Base-by-base conservation (phyloP, 2,797 vertebrate genomes). In the Xiphorhynchus erythropygius region DNA sequence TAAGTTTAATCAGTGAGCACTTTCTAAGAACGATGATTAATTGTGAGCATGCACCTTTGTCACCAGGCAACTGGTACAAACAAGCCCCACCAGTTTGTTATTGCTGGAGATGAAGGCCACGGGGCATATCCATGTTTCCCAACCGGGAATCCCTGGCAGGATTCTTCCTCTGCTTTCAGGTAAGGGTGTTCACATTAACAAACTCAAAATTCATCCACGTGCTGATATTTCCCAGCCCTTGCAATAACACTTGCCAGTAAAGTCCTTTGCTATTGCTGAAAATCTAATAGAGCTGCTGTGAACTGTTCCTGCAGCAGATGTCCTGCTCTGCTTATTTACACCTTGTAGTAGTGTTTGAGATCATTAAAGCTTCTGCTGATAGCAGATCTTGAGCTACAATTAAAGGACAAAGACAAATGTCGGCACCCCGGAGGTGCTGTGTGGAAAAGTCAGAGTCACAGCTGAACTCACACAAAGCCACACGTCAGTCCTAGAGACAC, bases 381-480 rank as follows among this genome's bases (percentile, higher is more conserved):
- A 71, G 87, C 62, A 76, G 74, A 87, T 94, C 94, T 87, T 50
- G 79, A 87, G 80, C 92, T 55, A 64, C 68, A 94, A 93, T 89
- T 78, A 94, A 94, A 96, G 71, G 90, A 94, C 81, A 86, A 95
- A 92, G 93, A 85, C 80, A 91, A 91, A 92, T 55, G 78, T 91
- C 4, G 1, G 53, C 83, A 85, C 44, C 71, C 25, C 0, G 2
- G 84, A 89, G 69, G 84, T 75, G 92, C 59, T 39, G 57, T 14
- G 37, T 39, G 27, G 57, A 85, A 88, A n/a, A 30, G 78, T 5
- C 69, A 19, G 56, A 55, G 68, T 27, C 2, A 2, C 32, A 52
- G 55, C 56, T 1, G 9, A 71, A 13, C 21, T 37, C 55, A 18
- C 64, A 52, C 52, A 71, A 60, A 91, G 77, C 69, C 4, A 4